Evolutionary conservation across 30 jellyfish, hydroid and myxozoan species (phyloP).

Genomic region (Aurelia aurita): DNA sequence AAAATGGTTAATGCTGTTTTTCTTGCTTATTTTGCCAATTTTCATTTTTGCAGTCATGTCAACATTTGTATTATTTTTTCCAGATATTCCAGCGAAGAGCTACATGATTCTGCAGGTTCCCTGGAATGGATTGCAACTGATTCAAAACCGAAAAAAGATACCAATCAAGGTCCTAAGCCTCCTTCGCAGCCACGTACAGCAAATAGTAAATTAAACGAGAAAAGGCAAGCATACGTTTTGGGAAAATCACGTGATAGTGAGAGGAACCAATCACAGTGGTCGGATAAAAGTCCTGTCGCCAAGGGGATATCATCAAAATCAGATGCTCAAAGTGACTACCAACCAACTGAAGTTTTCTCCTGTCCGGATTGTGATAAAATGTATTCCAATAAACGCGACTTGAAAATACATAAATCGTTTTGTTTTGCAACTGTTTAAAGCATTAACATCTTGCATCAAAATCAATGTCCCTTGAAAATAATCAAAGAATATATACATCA

Average conservation of each 20-base stretch:
- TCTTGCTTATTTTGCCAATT: too few species aligned
- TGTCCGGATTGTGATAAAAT: slow-evolving; percentile 94
- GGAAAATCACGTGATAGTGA: slow-evolving; percentile 26
- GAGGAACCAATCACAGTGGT: slow-evolving; percentile 23
- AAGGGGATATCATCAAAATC: background rate
- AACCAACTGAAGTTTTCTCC: slow-evolving; percentile 30
- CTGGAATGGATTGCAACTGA: slow-evolving; percentile 13
- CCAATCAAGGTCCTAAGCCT: slow-evolving; percentile 69
- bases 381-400: slow-evolving; percentile 64
- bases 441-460: too few species aligned
- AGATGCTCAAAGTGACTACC: background rate
- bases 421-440: slow-evolving; percentile 70
- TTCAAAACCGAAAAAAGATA: background rate
- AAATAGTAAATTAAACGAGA: slow-evolving; percentile 60
- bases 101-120: background rate
- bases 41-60: too few species aligned
- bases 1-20: too few species aligned
- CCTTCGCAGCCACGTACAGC: slow-evolving; percentile 87
- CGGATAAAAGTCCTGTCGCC: slow-evolving; percentile 1
- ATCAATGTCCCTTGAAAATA: too few species aligned
- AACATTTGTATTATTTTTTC: too few species aligned
- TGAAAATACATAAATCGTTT: slow-evolving; percentile 83
- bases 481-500: too few species aligned
- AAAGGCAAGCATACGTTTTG: slow-evolving; percentile 49
- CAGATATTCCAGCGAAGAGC: background rate